phyloP scores from a whole-genome alignment of 2,888 invertebrate genomes.

The Chymomyza caudatula region DNA sequence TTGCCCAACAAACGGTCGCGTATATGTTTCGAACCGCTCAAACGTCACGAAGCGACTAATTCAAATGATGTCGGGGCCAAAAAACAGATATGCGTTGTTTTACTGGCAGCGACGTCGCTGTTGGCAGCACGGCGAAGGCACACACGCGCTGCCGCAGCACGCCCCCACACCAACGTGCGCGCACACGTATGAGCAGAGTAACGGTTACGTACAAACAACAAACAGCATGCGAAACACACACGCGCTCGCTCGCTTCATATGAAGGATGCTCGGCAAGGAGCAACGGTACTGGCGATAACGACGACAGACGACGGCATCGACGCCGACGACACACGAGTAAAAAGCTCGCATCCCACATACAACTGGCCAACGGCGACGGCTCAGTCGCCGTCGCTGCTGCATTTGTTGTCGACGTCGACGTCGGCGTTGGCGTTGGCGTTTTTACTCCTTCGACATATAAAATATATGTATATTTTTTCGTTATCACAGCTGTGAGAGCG shows the following conservation, averaged over 20 bases:
- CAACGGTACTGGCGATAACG: constrained; percentile 24
- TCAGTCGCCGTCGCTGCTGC: too few species aligned
- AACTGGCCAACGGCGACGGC: constrained; percentile 20
- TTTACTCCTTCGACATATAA: constrained; percentile 70
- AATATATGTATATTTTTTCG: constrained; percentile 51
- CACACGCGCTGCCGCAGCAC: constrained; percentile 48
- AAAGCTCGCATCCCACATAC: too few species aligned
- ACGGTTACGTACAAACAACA: constrained; percentile 54
- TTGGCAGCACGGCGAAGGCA: constrained; percentile 29
- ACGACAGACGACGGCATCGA: constrained; percentile 7
- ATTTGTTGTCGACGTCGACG: constrained; percentile 27
- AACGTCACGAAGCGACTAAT: constrained; percentile 79
- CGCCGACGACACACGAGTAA: constrained; percentile 16
- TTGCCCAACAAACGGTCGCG: constrained; percentile 54
- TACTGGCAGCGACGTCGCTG: constrained; percentile 20
- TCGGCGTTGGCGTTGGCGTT: constrained; percentile 21
- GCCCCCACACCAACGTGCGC: constrained; percentile 55
- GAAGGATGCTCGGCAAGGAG: constrained; percentile 55
- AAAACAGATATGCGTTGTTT: constrained; percentile 63
- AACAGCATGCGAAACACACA: constrained; percentile 55
- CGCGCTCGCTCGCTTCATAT: constrained; percentile 15
- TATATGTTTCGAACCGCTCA: constrained; percentile 78
- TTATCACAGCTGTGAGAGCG: constrained; percentile 49
- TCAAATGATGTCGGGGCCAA: constrained; percentile 75
- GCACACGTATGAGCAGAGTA: constrained; percentile 62